Evolutionary conservation across 2,113 vertebrate genomes (phyloP), one percentile per base, ranked within the genome.

Genomic region (Sphaerodactylus townsendi): DNA sequence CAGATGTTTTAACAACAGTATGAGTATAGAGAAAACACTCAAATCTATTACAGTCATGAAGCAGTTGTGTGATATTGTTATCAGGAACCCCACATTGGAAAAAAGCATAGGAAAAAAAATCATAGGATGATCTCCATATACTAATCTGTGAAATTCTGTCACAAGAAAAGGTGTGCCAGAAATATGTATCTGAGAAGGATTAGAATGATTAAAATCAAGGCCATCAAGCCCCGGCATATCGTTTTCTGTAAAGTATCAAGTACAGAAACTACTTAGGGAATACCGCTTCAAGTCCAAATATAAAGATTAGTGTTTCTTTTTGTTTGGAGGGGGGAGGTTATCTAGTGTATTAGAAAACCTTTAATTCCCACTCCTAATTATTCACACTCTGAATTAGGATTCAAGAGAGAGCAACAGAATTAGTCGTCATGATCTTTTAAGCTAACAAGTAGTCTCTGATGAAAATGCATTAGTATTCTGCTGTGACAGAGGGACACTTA

Each of bases 1-100:
- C 1, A 85, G 73, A 23, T 79, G 48, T 83, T 85, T 77, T 88
- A 59, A 82, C 83, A 87, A 68, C 90, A 91, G 90, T 84, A 68
- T 46, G 53, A 41, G 11, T 69, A 82, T 62, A 90, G 87, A 8
- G 25, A 80, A 88, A 37, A 87, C 72, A 33, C 72, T 87, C 3
- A 19, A 19, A 39, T 39, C 5, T 76, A 41, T 39, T 33, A 77
- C 56, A 85, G 0, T 39, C 71, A 85, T 19, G 33, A 59, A 53
- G 62, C 53, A 53, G 3, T 46, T 84, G 30, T 62, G 33, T 41
- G 41, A 33, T n/a, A 4, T 14, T 14, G 75, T 23, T 53, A 66
- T 62, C 3, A 7, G 39, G 19, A 48, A 37, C 17, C 37, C 35
- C 68, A 79, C 30, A 28, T 30, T 2, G 25, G 39, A 2, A 14